Percentiles rank a stretch among this genome's conserved stretches.
phyloP scores from a whole-genome alignment of 2,888 invertebrate genomes.

The Drosophila ustulata region DNA sequence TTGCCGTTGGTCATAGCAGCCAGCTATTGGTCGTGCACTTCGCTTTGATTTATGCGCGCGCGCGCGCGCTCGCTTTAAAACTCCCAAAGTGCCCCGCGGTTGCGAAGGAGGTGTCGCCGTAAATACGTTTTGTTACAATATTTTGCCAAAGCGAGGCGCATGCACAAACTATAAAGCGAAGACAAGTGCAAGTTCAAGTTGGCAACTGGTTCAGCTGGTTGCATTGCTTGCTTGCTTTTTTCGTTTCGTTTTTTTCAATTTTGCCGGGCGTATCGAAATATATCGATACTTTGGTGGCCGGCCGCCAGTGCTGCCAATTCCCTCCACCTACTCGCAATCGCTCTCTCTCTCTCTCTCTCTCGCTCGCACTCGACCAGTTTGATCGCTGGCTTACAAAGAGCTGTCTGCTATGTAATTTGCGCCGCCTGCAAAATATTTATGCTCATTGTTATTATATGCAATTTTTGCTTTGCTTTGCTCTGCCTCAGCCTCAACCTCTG shows the following conservation, averaged over 20 bases:
- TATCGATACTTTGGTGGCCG: conserved; percentile 22
- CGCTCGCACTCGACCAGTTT: conserved; percentile 20
- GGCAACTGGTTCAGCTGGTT: conserved; percentile 47
- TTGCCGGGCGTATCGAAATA: conserved; percentile 36
- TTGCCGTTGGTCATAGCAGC: conserved; percentile 21
- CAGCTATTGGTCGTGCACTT: conserved; percentile 47
- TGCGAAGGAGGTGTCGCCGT: conserved; percentile 49
- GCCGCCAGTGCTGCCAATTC: conserved; percentile 26
- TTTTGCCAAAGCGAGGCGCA: conserved; percentile 17
- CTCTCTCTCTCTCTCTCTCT: not conserved
- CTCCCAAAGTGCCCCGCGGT: conserved; percentile 24
- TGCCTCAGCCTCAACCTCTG: not conserved
- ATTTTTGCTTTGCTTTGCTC: conserved; percentile 18
- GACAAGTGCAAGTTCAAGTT: conserved; percentile 53
- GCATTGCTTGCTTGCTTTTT: conserved; percentile 15
- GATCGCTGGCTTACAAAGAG: conserved; percentile 34
- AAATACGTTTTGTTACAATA: conserved; percentile 56
- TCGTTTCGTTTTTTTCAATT: conserved; percentile 39
- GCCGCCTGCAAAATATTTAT: conserved; percentile 65
- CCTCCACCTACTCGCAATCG: conserved; percentile 10
- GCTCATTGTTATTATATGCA: conserved; percentile 72
- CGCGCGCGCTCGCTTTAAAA: conserved; percentile 21
- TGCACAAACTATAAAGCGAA: conserved; percentile 8
- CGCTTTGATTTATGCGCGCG: conserved; percentile 60
- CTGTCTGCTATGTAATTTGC: conserved; percentile 66